Conservation (phyloP, 1,140 invertebrate species). For the Zaprionus inermis region DNA sequence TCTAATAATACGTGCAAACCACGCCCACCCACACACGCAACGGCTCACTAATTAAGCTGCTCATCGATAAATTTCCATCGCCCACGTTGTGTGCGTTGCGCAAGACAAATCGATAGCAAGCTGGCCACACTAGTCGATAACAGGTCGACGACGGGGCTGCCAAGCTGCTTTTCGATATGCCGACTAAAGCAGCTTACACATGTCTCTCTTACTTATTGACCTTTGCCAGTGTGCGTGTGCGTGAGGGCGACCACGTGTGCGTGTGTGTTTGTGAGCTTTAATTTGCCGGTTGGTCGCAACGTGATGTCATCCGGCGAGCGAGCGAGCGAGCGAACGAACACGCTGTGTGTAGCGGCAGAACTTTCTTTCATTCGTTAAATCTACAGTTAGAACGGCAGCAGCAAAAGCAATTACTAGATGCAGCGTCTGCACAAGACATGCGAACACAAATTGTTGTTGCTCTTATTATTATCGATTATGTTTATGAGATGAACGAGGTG, state of each 20-base stretch:
- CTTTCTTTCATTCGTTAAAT: constrained; percentile 59
- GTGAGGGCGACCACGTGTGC: constrained; percentile 13
- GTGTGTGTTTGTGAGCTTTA: constrained; percentile 52
- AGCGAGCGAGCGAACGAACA: constrained; percentile 18
- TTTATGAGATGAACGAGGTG: constrained; percentile 35
- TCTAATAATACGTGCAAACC: constrained; percentile 40
- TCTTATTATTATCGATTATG: constrained; percentile 45
- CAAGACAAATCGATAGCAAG: background rate
- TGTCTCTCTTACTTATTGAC: constrained; percentile 47
- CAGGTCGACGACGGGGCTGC: constrained; percentile 30
- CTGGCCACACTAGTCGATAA: constrained; percentile 16
- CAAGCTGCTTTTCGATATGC: constrained; percentile 28
- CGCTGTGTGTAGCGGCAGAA: constrained; percentile 49
- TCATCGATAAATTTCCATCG: constrained; percentile 17
- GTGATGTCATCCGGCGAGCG: constrained; percentile 64
- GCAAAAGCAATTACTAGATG: background rate
- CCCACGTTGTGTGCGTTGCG: constrained; percentile 12
- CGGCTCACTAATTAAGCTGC: constrained; percentile 32
- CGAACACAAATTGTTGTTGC: constrained; percentile 17
- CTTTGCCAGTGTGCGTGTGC: constrained; percentile 19
- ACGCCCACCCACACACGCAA: constrained; percentile 63
- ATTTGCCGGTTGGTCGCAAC: constrained; percentile 58
- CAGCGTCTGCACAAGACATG: constrained; percentile 20
- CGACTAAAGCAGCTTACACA: constrained; percentile 46
- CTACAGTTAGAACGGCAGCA: constrained; percentile 53